A percentile compares a stretch with the other conserved stretches of the same genome.
Evolutionary conservation across 1,140 invertebrate species (phyloP).

Genomic region (Ceratosolen fusciceps): DNA sequence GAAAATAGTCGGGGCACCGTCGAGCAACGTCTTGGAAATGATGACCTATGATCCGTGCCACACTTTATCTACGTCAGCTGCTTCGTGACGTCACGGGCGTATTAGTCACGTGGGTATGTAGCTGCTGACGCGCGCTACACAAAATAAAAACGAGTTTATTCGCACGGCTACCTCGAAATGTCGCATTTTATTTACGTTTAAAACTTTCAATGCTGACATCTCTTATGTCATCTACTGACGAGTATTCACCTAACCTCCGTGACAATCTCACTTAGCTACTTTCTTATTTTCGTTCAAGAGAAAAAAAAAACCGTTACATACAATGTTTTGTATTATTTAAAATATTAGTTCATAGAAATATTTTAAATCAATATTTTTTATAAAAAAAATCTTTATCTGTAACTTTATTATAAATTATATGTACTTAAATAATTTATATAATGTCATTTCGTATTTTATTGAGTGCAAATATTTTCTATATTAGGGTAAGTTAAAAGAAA

Average conservation of each 20-base stretch:
- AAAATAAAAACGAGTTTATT: background rate
- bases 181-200: background rate
- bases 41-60: constrained; percentile 40
- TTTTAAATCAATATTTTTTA: no score
- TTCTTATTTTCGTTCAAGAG: background rate
- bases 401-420: no score
- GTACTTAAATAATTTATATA: no score
- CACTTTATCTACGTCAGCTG: constrained; percentile 34
- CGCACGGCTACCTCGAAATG: background rate
- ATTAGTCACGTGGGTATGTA: background rate
- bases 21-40: constrained; percentile 13
- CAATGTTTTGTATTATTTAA: no score
- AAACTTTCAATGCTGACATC: background rate
- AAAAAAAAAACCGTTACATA: background rate
- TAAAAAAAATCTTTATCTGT: no score
- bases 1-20: constrained; percentile 22
- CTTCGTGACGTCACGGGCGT: constrained; percentile 34
- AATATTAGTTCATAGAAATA: no score
- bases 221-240: background rate
- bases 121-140: background rate
- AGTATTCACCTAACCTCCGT: background rate
- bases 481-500: no score
- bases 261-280: background rate
- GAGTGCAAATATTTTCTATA: no score
- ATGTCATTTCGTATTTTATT: no score